phyloP scores from a whole-genome alignment of 1,140 invertebrate genomes.

The Aphidius gifuensis region DNA sequence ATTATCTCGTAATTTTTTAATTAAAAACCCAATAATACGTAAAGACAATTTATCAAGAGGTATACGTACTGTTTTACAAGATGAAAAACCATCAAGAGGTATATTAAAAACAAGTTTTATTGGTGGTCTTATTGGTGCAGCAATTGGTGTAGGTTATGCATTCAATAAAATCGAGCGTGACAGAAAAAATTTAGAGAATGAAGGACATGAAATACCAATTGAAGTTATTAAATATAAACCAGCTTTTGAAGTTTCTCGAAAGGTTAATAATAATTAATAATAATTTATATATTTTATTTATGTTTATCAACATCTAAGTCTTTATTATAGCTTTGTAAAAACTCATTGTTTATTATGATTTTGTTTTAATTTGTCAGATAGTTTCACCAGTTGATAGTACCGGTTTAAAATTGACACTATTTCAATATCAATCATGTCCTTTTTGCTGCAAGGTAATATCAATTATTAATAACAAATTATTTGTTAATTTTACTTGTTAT shows the following conservation, averaged over 20 bases:
- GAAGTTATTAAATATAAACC: slow-evolving; percentile 57
- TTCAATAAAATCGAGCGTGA: slow-evolving; percentile 46
- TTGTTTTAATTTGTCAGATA: slow-evolving; percentile 53
- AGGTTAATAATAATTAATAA: slow-evolving; percentile 36
- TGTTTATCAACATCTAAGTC: slow-evolving; percentile 8
- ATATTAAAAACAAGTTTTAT: slow-evolving; percentile 54
- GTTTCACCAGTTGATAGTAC: slow-evolving; percentile 65
- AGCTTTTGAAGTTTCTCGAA: slow-evolving; percentile 47
- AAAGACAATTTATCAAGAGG: slow-evolving; percentile 20
- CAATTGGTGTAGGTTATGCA: slow-evolving; percentile 54
- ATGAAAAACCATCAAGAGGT: slow-evolving; percentile 32
- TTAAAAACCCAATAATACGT: slow-evolving; percentile 22
- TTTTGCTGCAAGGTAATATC: slow-evolving; percentile 90
- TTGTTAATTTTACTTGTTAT: neutral
- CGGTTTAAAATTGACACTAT: slow-evolving; percentile 82
- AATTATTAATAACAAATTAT: slow-evolving; percentile 3
- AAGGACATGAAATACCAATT: slow-evolving; percentile 47
- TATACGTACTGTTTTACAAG: slow-evolving; percentile 34
- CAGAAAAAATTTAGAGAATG: slow-evolving; percentile 51
- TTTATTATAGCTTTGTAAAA: slow-evolving; percentile 23
- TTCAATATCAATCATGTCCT: slow-evolving; percentile 96
- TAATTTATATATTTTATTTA: slow-evolving; percentile 14
- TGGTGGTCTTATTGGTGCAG: slow-evolving; percentile 56
- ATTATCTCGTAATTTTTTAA: slow-evolving; percentile 27
- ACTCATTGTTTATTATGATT: slow-evolving; percentile 10